Evolutionary conservation across 2,797 vertebrate genomes (phyloP), one percentile per base, ranked within the genome.

Genomic region (Typhlichthys eigenmanni): DNA sequence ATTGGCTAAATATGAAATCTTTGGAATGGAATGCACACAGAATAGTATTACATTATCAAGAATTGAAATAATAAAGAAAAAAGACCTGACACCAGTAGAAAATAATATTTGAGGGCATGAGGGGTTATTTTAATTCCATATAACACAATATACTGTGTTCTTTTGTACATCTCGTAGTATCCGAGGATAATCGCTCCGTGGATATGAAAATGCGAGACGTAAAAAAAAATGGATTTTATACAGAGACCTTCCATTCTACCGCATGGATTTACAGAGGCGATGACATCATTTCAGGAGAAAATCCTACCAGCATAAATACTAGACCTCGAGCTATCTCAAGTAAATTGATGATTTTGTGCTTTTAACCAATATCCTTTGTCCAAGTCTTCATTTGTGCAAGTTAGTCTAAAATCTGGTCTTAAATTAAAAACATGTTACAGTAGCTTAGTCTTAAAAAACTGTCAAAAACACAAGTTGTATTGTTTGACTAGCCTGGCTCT

Each of bases 201-300:
- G 94, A 96, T 67, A 58, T 93, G 52, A 82, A 88, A 6, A 48
- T 91, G 68, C 65, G 62, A 68, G 91, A 94, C 76, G 87, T 82
- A 32, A 92, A 96, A 24, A 93, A 94, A 11, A 91, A 91, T 76
- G 92, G 93, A 7, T 96, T 98, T 84, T 96, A 97, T 55, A 94
- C 92, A 0, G 95, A 98, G 85, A 96, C 92, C 1, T 98, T 96
- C 71, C 95, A 97, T 76, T 96, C 94, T 10, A 88, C 92, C n/a
- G 91, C 95, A 1, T 97, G 96, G 95, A 90, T 96, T 66, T 98
- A 95, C 85, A 88, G 86, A 73, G 95, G 95, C 47, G 95, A 95
- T 59, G 88, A 94, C 10, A 85, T 75, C 8, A 88, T 79, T 47
- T 85, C 92, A 75, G 92, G 75, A 80, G 8, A 53, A 12, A 55